Evolutionary conservation across 2,888 invertebrate species (phyloP), one percentile per base, ranked within the genome.

Genomic region (Sturmia bella): DNA sequence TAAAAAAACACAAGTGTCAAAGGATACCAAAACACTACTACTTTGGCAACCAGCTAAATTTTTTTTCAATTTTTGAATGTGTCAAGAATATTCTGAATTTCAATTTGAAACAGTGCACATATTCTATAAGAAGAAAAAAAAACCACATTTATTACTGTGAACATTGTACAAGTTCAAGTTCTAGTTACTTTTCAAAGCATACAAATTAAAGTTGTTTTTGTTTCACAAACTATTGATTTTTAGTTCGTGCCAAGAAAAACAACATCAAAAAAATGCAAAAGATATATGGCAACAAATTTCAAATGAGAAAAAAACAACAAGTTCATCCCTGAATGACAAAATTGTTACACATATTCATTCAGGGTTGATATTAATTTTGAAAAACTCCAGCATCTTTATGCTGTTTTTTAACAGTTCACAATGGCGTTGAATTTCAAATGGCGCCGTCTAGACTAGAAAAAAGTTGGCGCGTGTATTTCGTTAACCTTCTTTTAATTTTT

Each of bases 361-460:
- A 48, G 6, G 48, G 6, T 37, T 57, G 11, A 37, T 21, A 48
- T 17, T 39, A 41, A 54, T 50, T 63, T 50, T 1, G 48, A 19
- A 32, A 45, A 15, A 56, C 12, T 32, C 11, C 52, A 56, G 54
- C 63, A 64, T 32, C 48, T 27, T 54, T 48, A 32, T 32, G 32
- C 13, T 45, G 32, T 13, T 72, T 66, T 43, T 45, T 27, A 39
- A 39, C 43, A 54, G 3, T 21, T 59, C 19, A 13, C 24, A 56
- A 56, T 76, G 68, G 68, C 68, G 54, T 78, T 70, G 48, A 77
- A 70, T 77, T 63, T 70, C 48, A 70, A 78, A 63, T 77, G 81
- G 81, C 73, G 81, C 61, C 81, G 81, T 76, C 81, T 81, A 81
- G 81, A 81, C 81, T 63, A 15, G n/a, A n/a, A 64, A 64, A 63